A percentile compares a stretch with the other conserved stretches of the same genome.
phyloP scores from a whole-genome alignment of 2,888 invertebrate genomes.

The Serripes groenlandicus region DNA sequence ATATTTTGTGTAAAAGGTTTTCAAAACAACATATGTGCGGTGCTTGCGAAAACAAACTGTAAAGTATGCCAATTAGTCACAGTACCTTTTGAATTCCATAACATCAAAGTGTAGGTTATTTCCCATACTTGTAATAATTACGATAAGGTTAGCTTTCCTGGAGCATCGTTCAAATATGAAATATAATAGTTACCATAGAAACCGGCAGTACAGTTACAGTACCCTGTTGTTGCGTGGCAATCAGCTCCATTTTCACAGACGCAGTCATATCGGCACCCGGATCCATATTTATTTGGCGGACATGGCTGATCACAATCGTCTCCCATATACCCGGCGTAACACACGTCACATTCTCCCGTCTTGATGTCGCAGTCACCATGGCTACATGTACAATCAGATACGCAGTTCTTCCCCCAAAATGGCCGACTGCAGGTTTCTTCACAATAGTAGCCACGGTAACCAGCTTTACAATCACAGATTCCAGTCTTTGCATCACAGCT shows the following conservation, averaged over 20 bases:
- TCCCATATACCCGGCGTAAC: slow-evolving; percentile 51
- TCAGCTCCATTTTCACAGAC: slow-evolving; percentile 72
- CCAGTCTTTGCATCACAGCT: slow-evolving; percentile 85
- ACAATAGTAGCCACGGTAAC: slow-evolving; percentile 71
- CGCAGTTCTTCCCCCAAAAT: slow-evolving; percentile 69
- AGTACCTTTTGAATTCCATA: no score
- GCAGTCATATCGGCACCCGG: slow-evolving; percentile 69
- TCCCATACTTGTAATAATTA: no score
- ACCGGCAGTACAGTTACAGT: slow-evolving; percentile 74
- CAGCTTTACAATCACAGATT: slow-evolving; percentile 77
- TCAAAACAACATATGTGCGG: no score
- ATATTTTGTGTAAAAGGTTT: no score
- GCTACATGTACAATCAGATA: slow-evolving; percentile 64
- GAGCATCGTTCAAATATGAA: not conserved
- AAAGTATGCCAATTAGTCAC: no score
- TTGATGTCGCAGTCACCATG: slow-evolving; percentile 72
- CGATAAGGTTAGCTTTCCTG: no score
- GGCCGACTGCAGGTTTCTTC: slow-evolving; percentile 64
- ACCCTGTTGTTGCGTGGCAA: slow-evolving; percentile 76
- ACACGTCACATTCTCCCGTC: slow-evolving; percentile 67
- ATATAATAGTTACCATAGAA: slow-evolving; percentile 53
- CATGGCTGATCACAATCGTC: slow-evolving; percentile 45
- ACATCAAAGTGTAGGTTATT: no score
- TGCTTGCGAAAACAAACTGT: no score
- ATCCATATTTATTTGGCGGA: slow-evolving; percentile 59